Evolutionary conservation across 2,888 invertebrate genomes (phyloP), one percentile per base, ranked within the genome.

Genomic region (Melanotus villosus): DNA sequence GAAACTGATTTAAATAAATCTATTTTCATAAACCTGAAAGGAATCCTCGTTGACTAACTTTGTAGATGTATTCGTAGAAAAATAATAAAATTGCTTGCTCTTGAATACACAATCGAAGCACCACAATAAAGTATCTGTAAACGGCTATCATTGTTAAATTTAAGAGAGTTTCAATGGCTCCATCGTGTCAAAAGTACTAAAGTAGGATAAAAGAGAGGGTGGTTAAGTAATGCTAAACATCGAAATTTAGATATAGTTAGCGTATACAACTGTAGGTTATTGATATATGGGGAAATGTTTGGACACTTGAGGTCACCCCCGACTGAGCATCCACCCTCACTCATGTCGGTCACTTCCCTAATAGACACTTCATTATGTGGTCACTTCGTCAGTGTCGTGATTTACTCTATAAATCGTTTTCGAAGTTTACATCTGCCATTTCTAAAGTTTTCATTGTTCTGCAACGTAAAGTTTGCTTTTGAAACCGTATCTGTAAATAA

Each of bases 291-390:
- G 73, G 72, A 72, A 66, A 71, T 77, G 73, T 76, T 75, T 74
- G 72, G 75, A 76, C 75, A 76, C 75, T 78, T 78, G 74, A 76
- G 76, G 77, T 77, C 74, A 75, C 76, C 76, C 76, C 75, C 75
- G 71, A 70, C 70, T 65, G 70, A 57, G 68, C 69, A 69, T 64
- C 71, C 71, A 73, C 75, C 72, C 75, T 73, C 73, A 54, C 66
- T 57, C 41, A 56, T 64, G 45, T 67, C 54, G 71, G 64, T 64
- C 71, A 56, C 38, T 67, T 66, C 60, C 52, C 64, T 64, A 59
- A 64, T 58, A 64, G 67, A 62, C 67, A 41, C 38, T 70, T 70
- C 65, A 70, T 70, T 70, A 65, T 65, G 62, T 70, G 70, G 62
- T 57, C 65, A 59, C 23, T 47, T 65, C 52, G 45, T 64, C 45